These are phyloP conservation scores for Zalophus californianus DNA, from an alignment of 2,797 vertebrate genomes.

Conservation along the genomic window DNA sequence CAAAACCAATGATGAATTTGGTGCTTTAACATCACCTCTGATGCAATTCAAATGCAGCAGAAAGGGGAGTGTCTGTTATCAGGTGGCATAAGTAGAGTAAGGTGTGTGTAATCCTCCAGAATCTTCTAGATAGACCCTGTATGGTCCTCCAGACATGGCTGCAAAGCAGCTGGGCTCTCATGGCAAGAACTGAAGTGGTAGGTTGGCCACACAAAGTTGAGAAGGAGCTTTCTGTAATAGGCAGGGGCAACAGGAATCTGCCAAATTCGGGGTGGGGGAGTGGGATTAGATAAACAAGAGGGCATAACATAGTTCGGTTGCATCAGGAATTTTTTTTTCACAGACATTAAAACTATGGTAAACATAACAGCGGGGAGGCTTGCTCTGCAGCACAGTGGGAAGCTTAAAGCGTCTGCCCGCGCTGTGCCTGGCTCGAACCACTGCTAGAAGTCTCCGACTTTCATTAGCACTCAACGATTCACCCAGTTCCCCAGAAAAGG, in stretches of 20 bases:
- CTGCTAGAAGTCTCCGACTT: conserved; percentile 88
- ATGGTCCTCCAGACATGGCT: neutral
- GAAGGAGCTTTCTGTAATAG: conserved; percentile 81
- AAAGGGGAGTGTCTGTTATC: conserved; percentile 3
- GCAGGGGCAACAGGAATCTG: conserved; percentile 84
- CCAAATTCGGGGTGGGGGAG: conserved; percentile 73
- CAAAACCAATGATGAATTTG: conserved; percentile 76
- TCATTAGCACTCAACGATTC: conserved; percentile 88
- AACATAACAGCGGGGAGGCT: conserved; percentile 90
- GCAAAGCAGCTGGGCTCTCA: conserved; percentile 4
- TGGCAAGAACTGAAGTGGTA: conserved; percentile 57
- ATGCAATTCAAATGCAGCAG: conserved; percentile 59
- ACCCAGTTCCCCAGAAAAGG: conserved; percentile 86
- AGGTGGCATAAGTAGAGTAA: neutral
- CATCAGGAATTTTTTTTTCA: conserved; percentile 90
- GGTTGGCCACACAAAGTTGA: conserved; percentile 67
- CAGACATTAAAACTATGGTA: conserved; percentile 92
- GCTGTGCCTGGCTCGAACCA: conserved; percentile 88
- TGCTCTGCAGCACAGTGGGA: conserved; percentile 90
- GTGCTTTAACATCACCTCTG: conserved; percentile 51
- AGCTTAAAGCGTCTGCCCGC: conserved; percentile 88
- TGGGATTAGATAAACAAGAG: conserved; percentile 87
- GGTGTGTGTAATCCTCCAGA: neutral
- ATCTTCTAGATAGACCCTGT: conserved; percentile 47
- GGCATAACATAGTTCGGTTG: conserved; percentile 89